Conservation (phyloP, 2,888 invertebrate species). For the Prosapia bicincta region DNA sequence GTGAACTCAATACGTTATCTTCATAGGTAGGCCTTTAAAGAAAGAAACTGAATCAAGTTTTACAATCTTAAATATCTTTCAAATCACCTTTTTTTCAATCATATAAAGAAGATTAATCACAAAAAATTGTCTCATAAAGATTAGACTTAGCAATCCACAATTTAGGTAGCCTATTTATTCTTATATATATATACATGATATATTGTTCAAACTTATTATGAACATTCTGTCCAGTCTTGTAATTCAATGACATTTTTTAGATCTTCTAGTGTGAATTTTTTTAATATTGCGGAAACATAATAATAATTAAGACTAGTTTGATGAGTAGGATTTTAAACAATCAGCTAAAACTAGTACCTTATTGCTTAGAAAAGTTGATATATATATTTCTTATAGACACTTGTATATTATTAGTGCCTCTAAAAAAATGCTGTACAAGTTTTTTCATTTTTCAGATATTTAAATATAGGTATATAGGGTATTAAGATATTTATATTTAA, state of each 20-base stretch:
- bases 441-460: background rate
- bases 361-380: background rate
- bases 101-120: background rate
- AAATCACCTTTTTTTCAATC: background rate
- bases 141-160: background rate
- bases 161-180: background rate
- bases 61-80: background rate
- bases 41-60: background rate
- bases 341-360: background rate
- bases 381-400: constrained; percentile 3
- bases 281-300: background rate
- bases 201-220: background rate
- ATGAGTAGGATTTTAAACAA: background rate
- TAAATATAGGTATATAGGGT: background rate
- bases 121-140: background rate
- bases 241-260: background rate
- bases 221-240: background rate
- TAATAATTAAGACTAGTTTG: background rate
- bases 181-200: background rate
- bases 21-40: background rate
- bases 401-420: constrained; percentile 16
- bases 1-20: background rate
- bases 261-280: background rate
- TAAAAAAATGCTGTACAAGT: constrained; percentile 1
- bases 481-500: no score